Evolutionary conservation across 2,797 vertebrate genomes (phyloP).

Genomic region (Mus minutoides): DNA sequence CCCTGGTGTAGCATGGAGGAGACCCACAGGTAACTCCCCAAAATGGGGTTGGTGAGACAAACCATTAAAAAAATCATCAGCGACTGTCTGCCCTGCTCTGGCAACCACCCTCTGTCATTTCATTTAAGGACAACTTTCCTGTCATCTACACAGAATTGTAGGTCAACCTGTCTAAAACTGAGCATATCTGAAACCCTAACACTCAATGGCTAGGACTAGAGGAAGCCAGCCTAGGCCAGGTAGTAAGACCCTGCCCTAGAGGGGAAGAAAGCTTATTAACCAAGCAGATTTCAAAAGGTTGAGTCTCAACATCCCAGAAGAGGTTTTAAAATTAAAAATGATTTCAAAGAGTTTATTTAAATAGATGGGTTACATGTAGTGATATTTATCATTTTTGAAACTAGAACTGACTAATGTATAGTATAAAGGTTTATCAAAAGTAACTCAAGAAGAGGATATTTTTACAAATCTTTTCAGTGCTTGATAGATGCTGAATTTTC

Average conservation of each 20-base stretch:
- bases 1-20: not conserved
- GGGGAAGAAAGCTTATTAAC: not conserved
- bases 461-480: not conserved
- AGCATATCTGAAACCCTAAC: not conserved
- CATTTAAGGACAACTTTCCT: not conserved
- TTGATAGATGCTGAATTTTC: not conserved
- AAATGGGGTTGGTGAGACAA: not conserved
- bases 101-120: not conserved
- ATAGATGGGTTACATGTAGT: not conserved
- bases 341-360: not conserved
- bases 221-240: not conserved
- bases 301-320: not conserved
- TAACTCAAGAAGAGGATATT: not conserved
- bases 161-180: not conserved
- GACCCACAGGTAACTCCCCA: not conserved
- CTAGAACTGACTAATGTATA: not conserved
- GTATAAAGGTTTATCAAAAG: slow-evolving; percentile 1
- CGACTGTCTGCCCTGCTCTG: not conserved
- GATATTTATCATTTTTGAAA: not conserved
- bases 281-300: not conserved
- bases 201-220: not conserved
- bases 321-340: not conserved
- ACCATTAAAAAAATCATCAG: not conserved
- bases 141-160: not conserved
- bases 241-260: not conserved